A percentile compares a stretch with the other conserved stretches of the same genome.
Conservation (phyloP, 1,140 invertebrate species). For the Bombus ignitus region DNA sequence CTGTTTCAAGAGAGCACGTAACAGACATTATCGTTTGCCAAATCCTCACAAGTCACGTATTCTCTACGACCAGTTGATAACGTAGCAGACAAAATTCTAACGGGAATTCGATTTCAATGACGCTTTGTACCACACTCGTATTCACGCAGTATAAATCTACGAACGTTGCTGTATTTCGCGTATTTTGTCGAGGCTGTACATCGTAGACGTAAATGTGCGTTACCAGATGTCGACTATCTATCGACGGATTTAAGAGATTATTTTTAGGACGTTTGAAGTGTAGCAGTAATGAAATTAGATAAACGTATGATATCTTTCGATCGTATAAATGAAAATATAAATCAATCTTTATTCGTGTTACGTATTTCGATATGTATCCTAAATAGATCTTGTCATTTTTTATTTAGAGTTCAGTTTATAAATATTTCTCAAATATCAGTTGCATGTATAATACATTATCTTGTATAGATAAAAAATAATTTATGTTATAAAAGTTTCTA, state of each 20-base stretch:
- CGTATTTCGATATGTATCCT: too few relatives aligned
- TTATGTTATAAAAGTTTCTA: too few relatives aligned
- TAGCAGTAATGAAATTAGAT: background rate
- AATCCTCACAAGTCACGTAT: slow-evolving; percentile 49
- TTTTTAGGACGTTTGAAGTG: background rate
- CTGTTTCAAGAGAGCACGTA: slow-evolving; percentile 25
- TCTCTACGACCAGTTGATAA: slow-evolving; percentile 15
- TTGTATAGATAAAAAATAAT: too few relatives aligned
- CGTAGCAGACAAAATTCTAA: background rate
- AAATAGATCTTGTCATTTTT: too few relatives aligned
- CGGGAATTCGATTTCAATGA: slow-evolving; percentile 19
- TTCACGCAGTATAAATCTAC: background rate
- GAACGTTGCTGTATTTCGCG: background rate
- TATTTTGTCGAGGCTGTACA: background rate
- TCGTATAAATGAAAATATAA: background rate
- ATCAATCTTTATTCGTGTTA: background rate
- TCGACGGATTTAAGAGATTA: background rate
- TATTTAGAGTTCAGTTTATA: too few relatives aligned
- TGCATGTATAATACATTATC: too few relatives aligned
- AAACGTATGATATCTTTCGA: background rate
- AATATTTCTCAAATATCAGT: too few relatives aligned
- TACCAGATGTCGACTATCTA: background rate
- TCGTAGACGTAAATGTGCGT: background rate
- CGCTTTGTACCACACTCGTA: background rate
- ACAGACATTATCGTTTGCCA: slow-evolving; percentile 24